Evolutionary conservation across 2,113 vertebrate genomes (phyloP), one percentile per base, ranked within the genome.

Genomic region (Tragelaphus scriptus): DNA sequence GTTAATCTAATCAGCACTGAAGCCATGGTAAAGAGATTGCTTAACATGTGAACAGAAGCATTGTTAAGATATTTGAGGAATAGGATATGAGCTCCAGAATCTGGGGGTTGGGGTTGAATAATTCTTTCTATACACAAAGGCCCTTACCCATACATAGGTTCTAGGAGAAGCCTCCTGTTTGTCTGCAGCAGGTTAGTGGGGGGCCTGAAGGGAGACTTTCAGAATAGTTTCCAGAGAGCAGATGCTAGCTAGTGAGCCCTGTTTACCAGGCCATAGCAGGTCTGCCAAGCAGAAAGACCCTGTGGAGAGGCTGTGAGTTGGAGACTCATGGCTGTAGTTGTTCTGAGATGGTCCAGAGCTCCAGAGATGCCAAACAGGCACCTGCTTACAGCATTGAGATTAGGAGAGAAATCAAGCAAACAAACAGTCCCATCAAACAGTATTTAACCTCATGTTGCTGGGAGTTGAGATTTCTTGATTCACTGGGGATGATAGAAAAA

Each of bases 351-450:
- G 79, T 85, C 77, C 82, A 85, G 58, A 61, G 68, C 88, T 95
- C 61, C 79, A 93, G 81, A 91, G 79, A 75, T 97, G 89, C 88
- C 68, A 96, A 91, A 65, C 25, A 94, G 36, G 47, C 80, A 79
- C 92, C 80, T 97, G 55, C 49, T 97, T 49, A 85, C 85, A 96
- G 87, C 86, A 95, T 30, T 97, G 80, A 97, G 75, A 97, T 97
- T 95, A 96, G 75, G 65, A 97, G 61, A 96, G 71, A 96, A 94
- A 93, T 49, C 75, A 96, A 97, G 88, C 94, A 96, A 96, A 89
- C 40, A 84, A 93, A 95, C 14, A 68, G 88, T 55, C 11, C 80
- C 95, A 91, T n/a, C 2, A n/a, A 61, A 40, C 68, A 6, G 36
- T 2, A 36, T 23, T 98, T n/a, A 25, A 47, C 80, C 82, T 92